Evolutionary conservation across 2,113 vertebrate genomes (phyloP).

Genomic region (Hemiprocne comata): DNA sequence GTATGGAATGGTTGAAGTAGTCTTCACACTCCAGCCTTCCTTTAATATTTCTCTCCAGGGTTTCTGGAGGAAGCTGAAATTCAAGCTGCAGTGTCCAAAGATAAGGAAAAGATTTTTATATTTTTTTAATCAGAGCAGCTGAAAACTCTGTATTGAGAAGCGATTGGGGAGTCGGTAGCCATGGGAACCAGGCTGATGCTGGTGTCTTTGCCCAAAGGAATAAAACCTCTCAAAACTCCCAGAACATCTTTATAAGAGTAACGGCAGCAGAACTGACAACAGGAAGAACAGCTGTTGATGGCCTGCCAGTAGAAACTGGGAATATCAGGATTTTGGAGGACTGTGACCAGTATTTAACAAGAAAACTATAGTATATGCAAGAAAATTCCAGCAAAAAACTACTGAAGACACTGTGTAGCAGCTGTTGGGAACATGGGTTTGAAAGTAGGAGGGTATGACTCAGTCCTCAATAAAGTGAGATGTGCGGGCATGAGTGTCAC

Average conservation of each 20-base stretch:
- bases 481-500: neutral
- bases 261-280: neutral
- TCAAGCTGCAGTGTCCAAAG: neutral
- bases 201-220: slow-evolving; percentile 26
- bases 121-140: neutral
- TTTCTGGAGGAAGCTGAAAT: neutral
- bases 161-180: slow-evolving; percentile 24
- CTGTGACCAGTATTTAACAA: neutral
- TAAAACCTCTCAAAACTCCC: neutral
- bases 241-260: slow-evolving; percentile 15
- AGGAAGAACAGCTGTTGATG: neutral
- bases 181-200: slow-evolving; percentile 50
- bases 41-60: neutral
- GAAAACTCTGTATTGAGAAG: slow-evolving; percentile 8
- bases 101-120: neutral
- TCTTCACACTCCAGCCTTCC: neutral
- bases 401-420: neutral
- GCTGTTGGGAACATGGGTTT: slow-evolving; percentile 1
- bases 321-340: neutral
- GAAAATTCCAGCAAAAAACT: neutral
- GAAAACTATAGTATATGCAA: neutral
- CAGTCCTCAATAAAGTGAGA: slow-evolving; percentile 11
- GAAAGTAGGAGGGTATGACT: slow-evolving; percentile 38
- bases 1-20: neutral
- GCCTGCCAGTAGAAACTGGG: neutral